Evolutionary conservation across 1,140 invertebrate species (phyloP).

Genomic region (Papilio aristodemus): DNA sequence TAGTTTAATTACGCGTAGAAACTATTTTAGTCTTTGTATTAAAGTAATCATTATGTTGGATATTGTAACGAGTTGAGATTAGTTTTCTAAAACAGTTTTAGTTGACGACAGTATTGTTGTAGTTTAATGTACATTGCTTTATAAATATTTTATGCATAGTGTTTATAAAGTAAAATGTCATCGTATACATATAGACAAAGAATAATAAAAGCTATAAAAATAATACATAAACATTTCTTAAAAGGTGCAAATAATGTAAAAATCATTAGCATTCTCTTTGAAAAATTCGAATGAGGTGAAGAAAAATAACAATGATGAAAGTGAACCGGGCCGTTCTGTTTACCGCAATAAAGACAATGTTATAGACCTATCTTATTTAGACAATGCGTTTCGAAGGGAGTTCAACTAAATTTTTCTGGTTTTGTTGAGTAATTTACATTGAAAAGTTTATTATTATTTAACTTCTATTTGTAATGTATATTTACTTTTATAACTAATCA

Average conservation of each 20-base stretch:
- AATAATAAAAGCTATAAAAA: not conserved
- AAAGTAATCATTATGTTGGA: constrained; percentile 1
- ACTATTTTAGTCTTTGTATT: constrained; percentile 14
- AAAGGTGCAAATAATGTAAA: constrained; percentile 15
- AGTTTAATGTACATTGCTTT: too few species aligned
- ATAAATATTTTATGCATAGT: too few species aligned
- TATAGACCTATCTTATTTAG: constrained; percentile 12
- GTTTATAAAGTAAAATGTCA: too few species aligned
- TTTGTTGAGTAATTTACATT: constrained; percentile 8
- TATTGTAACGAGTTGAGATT: not conserved
- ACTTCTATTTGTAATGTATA: not conserved
- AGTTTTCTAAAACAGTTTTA: too few species aligned
- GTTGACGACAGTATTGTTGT: too few species aligned
- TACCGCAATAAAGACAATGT: not conserved
- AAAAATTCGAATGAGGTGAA: not conserved
- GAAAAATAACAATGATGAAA: constrained; percentile 1
- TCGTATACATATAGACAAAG: not conserved
- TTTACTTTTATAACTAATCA: not conserved
- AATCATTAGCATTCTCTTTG: constrained; percentile 6
- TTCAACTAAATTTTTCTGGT: constrained; percentile 14
- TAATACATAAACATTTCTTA: not conserved
- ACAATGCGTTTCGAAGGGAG: constrained; percentile 16
- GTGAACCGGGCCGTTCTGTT: constrained; percentile 13
- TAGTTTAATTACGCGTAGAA: constrained; percentile 1
- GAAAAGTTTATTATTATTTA: not conserved